Base-by-base conservation (phyloP, 2,113 vertebrate species). In the Centrocercus urophasianus region DNA sequence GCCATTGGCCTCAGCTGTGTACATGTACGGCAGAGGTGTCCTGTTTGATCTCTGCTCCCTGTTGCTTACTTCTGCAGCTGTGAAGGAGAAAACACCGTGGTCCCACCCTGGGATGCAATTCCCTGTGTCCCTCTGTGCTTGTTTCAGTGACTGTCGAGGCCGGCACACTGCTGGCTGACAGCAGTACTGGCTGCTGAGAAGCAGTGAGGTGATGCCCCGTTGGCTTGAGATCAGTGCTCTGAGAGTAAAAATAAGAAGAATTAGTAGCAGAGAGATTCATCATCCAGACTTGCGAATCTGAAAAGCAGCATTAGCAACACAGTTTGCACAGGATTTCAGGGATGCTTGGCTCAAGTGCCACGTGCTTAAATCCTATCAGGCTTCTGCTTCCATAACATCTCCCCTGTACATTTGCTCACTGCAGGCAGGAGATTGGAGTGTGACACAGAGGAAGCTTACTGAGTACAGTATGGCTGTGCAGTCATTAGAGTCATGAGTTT, bases 271-370 rank as follows among this genome's bases (percentile, higher is more conserved):
- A 10, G 24, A 91, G 36, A n/a, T 69, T 48, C 47, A 70, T 89
- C 54, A 52, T 25, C 67, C 2, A 6, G 7, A 47, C 60, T 82
- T 75, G 38, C 43, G 76, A 85, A 50, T 88, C 83, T 57, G 87
- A 74, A 91, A 95, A 91, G 85, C 60, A 54, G 75, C 79, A 86
- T 93, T 86, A 91, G 45, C 65, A 83, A 84, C 79, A 77, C 61
- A 78, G 77, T 93, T 92, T 93, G 77, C 79, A 45, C 69, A 90
- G 83, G 89, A 88, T 88, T 90, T 93, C 72, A 75, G 43, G 57
- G 43, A 36, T 88, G 72, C 66, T 84, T 86, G 84, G 82, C 86
- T 93, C 76, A 82, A 93, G 80, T 61, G 74, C 54, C 43, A 3
- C 14, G 1, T 56, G 57, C 84, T 93, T 88, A 91, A 95, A 73